These are phyloP conservation scores for Pachypanchax playfairii DNA, from an alignment of 2,113 vertebrate species.

Conservation along the genomic window DNA sequence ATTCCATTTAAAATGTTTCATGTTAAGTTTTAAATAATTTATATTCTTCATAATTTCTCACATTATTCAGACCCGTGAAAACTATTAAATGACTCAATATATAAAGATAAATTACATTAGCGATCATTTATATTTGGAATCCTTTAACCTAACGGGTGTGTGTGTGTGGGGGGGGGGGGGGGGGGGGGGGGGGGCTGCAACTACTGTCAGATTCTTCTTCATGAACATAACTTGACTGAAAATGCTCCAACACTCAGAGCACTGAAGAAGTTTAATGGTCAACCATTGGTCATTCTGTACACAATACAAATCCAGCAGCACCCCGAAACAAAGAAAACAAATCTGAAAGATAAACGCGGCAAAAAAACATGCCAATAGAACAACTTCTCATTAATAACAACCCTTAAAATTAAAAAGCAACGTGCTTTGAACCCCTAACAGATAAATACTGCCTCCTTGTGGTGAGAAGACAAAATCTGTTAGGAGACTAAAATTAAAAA, in stretches of 20 bases:
- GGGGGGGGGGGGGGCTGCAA: too few species aligned
- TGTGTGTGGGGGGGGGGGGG: too few species aligned
- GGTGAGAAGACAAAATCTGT: constrained; percentile 24
- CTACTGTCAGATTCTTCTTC: neutral
- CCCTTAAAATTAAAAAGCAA: constrained; percentile 42
- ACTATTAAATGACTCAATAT: too few species aligned
- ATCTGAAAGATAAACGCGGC: constrained; percentile 3
- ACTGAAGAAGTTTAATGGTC: neutral
- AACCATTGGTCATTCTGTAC: neutral
- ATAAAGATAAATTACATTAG: too few species aligned
- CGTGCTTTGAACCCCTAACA: neutral
- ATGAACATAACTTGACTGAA: neutral
- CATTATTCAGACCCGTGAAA: too few species aligned
- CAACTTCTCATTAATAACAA: constrained; percentile 1
- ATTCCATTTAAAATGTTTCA: too few species aligned
- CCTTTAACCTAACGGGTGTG: too few species aligned
- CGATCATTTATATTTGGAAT: too few species aligned
- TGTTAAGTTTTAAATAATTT: too few species aligned
- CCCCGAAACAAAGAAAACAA: neutral
- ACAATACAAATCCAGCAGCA: neutral
- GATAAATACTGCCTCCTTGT: constrained; percentile 48
- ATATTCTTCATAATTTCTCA: too few species aligned
- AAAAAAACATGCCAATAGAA: constrained; percentile 16
- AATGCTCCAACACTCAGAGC: neutral
- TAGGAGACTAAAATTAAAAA: neutral